Evolutionary conservation across 1,140 invertebrate genomes (phyloP).

Genomic region (Pseudoatta argentina): DNA sequence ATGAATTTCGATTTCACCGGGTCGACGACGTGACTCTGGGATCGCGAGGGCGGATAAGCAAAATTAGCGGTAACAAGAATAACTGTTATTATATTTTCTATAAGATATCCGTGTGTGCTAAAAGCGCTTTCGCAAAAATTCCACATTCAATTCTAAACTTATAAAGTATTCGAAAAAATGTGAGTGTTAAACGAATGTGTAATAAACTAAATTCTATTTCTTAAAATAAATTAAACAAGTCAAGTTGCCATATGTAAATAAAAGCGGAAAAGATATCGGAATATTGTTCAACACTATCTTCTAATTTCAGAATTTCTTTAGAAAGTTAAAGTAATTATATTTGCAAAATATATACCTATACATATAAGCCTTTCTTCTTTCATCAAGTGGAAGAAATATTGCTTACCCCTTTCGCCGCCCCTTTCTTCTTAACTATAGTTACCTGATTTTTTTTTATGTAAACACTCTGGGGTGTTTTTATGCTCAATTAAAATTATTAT

Average conservation of each 20-base stretch:
- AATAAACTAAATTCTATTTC: too few relatives aligned
- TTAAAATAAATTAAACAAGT: conserved; percentile 6
- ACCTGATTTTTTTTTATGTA: too few relatives aligned
- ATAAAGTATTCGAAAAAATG: not conserved
- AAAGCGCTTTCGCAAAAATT: conserved; percentile 12
- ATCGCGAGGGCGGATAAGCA: not conserved
- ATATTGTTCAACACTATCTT: not conserved
- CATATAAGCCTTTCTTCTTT: not conserved
- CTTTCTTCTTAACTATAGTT: not conserved
- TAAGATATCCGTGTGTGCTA: not conserved
- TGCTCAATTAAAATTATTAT: too few relatives aligned
- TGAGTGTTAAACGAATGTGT: not conserved
- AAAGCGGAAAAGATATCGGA: not conserved
- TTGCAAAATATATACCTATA: not conserved
- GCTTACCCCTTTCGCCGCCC: not conserved
- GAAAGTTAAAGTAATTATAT: not conserved
- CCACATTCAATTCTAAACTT: not conserved
- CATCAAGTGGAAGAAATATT: not conserved
- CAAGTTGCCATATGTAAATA: not conserved
- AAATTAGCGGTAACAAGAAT: conserved; percentile 45
- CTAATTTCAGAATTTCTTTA: not conserved
- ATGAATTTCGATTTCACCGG: conserved; percentile 50
- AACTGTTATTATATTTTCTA: conserved; percentile 35
- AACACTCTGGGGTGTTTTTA: too few relatives aligned
- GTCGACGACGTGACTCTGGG: conserved; percentile 39